Conservation (phyloP, 2,113 vertebrate species). For the Mungos mungo region DNA sequence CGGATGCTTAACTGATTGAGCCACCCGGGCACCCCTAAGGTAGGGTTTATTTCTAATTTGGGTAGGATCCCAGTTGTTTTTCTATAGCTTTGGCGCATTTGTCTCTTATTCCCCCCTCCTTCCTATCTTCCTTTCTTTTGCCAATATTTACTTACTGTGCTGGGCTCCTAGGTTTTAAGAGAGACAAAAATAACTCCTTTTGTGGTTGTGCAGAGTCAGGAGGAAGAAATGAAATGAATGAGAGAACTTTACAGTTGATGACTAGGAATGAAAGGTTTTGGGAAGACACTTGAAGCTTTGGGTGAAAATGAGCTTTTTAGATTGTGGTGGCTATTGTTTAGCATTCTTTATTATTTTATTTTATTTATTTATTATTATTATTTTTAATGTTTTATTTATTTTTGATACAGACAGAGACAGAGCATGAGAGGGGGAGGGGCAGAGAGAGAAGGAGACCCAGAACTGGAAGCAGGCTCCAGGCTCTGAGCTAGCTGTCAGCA, state of each 20-base stretch:
- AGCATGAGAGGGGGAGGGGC: too few relatives aligned
- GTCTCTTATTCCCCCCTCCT: background rate
- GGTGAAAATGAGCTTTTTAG: background rate
- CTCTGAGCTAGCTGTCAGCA: too few relatives aligned
- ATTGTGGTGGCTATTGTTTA: background rate
- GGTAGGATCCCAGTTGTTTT: background rate
- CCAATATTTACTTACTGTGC: background rate
- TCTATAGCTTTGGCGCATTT: background rate
- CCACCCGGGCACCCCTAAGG: background rate
- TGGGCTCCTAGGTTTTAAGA: background rate
- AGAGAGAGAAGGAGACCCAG: too few relatives aligned
- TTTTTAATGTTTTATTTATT: too few relatives aligned
- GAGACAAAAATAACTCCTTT: background rate
- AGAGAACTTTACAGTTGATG: background rate
- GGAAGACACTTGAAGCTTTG: background rate
- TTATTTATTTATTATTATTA: too few relatives aligned
- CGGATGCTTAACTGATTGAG: accelerated
- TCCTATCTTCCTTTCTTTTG: background rate
- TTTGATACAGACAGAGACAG: too few relatives aligned
- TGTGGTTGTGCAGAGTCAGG: background rate
- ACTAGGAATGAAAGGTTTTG: background rate
- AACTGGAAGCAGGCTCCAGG: too few relatives aligned
- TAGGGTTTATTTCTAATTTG: background rate
- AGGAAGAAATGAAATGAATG: background rate
- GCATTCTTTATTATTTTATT: background rate